These are phyloP conservation scores for Andrena marginata DNA, from an alignment of 2,888 invertebrate genomes.

Conservation along the genomic window DNA sequence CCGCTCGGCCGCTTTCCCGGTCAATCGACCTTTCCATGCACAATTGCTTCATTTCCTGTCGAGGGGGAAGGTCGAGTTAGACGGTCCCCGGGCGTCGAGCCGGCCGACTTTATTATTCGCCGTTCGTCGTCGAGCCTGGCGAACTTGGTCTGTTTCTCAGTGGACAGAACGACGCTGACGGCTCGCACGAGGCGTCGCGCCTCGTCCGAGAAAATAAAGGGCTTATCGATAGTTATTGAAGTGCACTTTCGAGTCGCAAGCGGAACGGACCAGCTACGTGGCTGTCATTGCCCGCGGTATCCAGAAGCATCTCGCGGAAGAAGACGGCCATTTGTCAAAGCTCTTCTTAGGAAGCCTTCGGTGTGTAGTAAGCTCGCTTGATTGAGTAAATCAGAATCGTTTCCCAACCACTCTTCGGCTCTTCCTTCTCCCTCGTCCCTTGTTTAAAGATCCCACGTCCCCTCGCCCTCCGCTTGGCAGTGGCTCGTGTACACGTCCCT, in stretches of 20 bases:
- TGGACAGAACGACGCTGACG: neutral
- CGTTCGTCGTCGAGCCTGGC: neutral
- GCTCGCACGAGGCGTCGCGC: conserved; percentile 18
- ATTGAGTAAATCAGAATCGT: conserved; percentile 69
- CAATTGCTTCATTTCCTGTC: conserved; percentile 58
- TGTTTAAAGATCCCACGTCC: neutral
- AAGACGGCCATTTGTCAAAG: conserved; percentile 66
- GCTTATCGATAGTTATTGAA: conserved; percentile 63
- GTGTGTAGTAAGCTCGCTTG: conserved; percentile 51
- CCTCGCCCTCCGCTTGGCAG: neutral
- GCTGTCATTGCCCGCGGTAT: conserved; percentile 29
- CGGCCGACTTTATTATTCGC: neutral
- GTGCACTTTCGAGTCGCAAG: conserved; percentile 49
- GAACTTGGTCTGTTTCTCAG: conserved; percentile 38
- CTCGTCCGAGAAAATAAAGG: conserved; percentile 52
- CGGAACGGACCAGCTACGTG: neutral
- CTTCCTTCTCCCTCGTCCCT: conserved; percentile 4
- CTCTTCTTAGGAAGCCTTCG: conserved; percentile 50
- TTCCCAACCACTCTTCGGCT: conserved; percentile 30
- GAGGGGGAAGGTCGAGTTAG: neutral
- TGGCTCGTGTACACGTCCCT: conserved; percentile 5
- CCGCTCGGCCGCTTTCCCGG: neutral
- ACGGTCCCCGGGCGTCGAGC: neutral
- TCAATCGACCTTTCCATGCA: conserved; percentile 41
- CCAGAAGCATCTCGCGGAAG: conserved; percentile 55